A percentile compares a stretch with the other conserved stretches of the same genome.
phyloP scores from a whole-genome alignment of 35 echinoderm and acorn worm genomes.

The Nesometra sesokonis region DNA sequence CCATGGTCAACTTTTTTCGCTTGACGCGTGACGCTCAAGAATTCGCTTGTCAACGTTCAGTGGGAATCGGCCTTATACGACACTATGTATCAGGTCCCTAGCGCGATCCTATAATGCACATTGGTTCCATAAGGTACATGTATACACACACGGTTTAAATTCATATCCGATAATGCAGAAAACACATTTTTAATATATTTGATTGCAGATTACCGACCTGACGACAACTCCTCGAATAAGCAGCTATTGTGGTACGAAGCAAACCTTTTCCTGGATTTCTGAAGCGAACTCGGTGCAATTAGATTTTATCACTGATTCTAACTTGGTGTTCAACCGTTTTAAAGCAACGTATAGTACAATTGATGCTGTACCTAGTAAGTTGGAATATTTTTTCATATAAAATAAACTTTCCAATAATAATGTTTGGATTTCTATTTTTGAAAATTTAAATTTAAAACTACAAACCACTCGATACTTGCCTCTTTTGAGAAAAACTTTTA shows the following conservation, averaged over 20 bases:
- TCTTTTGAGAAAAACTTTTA: too few species aligned
- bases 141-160: background rate
- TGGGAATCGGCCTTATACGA: background rate
- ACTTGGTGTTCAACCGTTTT: constrained; percentile 39
- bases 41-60: too few species aligned
- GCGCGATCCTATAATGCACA: background rate
- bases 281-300: constrained; percentile 7
- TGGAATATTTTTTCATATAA: too few species aligned
- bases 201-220: background rate
- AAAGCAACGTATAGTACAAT: constrained; percentile 19
- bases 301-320: constrained; percentile 16
- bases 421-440: too few species aligned
- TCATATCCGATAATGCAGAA: background rate
- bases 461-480: too few species aligned
- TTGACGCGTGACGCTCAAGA: too few species aligned
- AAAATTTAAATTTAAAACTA: too few species aligned
- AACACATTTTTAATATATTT: background rate
- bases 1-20: too few species aligned
- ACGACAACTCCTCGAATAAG: background rate
- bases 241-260: constrained; percentile 31
- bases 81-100: background rate
- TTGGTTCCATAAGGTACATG: background rate
- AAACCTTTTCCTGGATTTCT: constrained; percentile 25
- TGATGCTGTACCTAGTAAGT: constrained; percentile 17
- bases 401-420: too few species aligned